These are phyloP conservation scores for Leptestheria dahalacensis DNA, from an alignment of 1,140 invertebrate species.

Conservation along the genomic window DNA sequence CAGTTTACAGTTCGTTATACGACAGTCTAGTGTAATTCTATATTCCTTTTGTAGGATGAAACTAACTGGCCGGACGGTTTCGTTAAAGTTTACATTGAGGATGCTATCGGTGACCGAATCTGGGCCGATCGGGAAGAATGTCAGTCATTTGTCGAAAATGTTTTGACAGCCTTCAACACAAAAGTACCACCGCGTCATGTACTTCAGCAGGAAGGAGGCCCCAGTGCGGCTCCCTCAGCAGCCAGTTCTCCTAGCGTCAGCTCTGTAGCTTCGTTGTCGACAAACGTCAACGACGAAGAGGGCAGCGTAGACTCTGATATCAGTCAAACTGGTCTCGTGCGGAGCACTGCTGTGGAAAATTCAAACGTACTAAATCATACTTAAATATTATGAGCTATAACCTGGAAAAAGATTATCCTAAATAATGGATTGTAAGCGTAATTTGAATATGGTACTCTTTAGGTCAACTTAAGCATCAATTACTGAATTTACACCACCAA, in stretches of 20 bases:
- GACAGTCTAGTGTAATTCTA: slow-evolving; percentile 24
- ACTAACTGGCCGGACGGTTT: slow-evolving; percentile 63
- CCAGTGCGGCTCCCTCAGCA: slow-evolving; percentile 21
- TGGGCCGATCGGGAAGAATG: slow-evolving; percentile 90
- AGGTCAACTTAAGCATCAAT: too few species aligned
- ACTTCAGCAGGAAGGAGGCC: slow-evolving; percentile 40
- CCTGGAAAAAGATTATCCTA: too few species aligned
- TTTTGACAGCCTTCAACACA: slow-evolving; percentile 74
- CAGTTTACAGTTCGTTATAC: slow-evolving; percentile 39
- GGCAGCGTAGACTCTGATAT: slow-evolving; percentile 5
- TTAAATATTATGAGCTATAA: background rate
- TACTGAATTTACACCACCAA: too few species aligned
- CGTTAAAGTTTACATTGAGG: slow-evolving; percentile 77
- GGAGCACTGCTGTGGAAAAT: background rate
- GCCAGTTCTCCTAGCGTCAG: slow-evolving; percentile 20
- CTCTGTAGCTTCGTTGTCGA: background rate
- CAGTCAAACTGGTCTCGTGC: slow-evolving; percentile 1
- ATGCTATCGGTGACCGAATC: slow-evolving; percentile 74
- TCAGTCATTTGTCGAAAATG: slow-evolving; percentile 82
- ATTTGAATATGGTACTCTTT: too few species aligned
- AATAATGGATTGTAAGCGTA: too few species aligned
- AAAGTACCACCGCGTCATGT: slow-evolving; percentile 45
- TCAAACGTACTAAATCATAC: background rate
- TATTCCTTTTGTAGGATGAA: slow-evolving; percentile 30
- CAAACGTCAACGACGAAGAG: slow-evolving; percentile 1